Conservation (phyloP, 2,113 vertebrate species). For the Python bivittatus region DNA sequence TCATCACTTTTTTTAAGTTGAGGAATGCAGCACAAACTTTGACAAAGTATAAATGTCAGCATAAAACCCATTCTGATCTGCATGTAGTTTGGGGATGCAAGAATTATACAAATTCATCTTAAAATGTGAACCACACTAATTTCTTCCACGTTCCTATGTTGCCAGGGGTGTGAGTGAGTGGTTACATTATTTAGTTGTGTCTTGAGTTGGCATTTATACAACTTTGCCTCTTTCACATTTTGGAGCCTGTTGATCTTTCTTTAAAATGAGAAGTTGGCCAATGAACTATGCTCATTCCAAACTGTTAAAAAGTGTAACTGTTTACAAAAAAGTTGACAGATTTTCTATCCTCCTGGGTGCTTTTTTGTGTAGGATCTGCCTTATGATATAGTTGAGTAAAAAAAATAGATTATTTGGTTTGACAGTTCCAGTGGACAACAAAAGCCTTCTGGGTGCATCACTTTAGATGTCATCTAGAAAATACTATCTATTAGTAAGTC, state of each 20-base stretch:
- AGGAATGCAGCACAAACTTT: too few species aligned
- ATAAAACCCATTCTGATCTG: too few species aligned
- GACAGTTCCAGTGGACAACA: constrained; percentile 16
- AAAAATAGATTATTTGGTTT: constrained; percentile 18
- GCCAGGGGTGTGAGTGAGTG: neutral
- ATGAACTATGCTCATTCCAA: constrained; percentile 58
- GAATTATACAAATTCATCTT: too few species aligned
- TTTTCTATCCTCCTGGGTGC: constrained; percentile 53
- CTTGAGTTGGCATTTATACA: constrained; percentile 46
- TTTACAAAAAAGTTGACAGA: constrained; percentile 69
- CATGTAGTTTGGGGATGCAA: too few species aligned
- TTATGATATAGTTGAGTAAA: constrained; percentile 42
- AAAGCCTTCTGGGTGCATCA: constrained; percentile 20
- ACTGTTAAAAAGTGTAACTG: constrained; percentile 67
- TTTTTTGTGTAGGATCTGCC: constrained; percentile 45
- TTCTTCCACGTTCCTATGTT: neutral
- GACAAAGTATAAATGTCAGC: too few species aligned
- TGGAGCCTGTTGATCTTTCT: neutral
- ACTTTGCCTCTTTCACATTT: neutral
- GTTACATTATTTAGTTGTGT: neutral
- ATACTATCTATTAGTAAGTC: constrained; percentile 42
- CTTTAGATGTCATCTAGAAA: constrained; percentile 29
- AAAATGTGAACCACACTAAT: too few species aligned
- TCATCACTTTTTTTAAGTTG: too few species aligned
- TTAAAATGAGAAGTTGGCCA: constrained; percentile 34